Conservation (phyloP, 2,113 vertebrate genomes). For the Neodon shergylaensis region DNA sequence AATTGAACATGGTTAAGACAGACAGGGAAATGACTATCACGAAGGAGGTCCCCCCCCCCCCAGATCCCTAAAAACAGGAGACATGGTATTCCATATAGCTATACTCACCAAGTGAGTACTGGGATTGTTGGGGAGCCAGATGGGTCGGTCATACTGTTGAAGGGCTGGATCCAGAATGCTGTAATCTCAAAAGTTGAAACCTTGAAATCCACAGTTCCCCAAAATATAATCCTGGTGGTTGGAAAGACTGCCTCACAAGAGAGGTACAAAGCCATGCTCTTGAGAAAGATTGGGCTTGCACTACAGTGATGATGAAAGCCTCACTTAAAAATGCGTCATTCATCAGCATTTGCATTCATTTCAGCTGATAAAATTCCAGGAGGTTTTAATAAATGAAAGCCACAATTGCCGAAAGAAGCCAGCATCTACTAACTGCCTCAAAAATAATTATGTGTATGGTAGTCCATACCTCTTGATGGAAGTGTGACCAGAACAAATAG, state of each 20-base stretch:
- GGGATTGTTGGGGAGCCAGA: neutral
- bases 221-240: neutral
- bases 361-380: neutral
- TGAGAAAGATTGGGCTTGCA: neutral
- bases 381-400: slow-evolving; percentile 10
- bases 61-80: neutral
- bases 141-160: neutral
- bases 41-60: neutral
- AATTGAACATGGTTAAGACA: neutral
- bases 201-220: neutral
- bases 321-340: neutral
- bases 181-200: neutral
- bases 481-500: neutral
- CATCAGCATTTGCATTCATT: neutral
- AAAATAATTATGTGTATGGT: neutral
- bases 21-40: neutral
- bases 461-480: neutral
- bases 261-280: neutral
- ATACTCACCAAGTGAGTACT: neutral
- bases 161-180: neutral
- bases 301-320: neutral
- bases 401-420: neutral
- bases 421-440: neutral
- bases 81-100: neutral
- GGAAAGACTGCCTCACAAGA: neutral